Evolutionary conservation across 2,113 vertebrate genomes (phyloP).

Genomic region (Lepisosteus osseus): DNA sequence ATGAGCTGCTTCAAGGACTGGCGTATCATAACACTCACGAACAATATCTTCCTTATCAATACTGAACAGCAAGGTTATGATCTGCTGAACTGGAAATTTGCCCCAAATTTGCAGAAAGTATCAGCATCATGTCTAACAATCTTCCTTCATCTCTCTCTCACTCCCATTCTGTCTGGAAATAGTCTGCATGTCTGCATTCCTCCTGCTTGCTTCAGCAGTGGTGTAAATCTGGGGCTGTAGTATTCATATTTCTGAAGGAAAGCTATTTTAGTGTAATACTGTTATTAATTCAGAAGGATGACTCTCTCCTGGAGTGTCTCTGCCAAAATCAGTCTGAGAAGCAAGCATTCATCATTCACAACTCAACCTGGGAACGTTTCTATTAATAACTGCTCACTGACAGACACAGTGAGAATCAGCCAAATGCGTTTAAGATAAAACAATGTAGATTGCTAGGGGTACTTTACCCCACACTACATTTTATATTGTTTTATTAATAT

Average conservation of each 20-base stretch:
- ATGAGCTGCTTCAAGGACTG: too few relatives aligned
- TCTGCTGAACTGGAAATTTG: too few relatives aligned
- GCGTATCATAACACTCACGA: too few relatives aligned
- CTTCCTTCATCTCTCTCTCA: too few relatives aligned
- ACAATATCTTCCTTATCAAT: too few relatives aligned
- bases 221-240: not conserved
- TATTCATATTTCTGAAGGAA: slow-evolving; percentile 1
- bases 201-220: not conserved
- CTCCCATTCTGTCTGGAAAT: too few relatives aligned
- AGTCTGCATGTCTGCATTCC: too few relatives aligned
- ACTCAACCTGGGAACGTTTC: not conserved
- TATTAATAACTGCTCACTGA: not conserved
- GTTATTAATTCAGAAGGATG: not conserved
- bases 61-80: too few relatives aligned
- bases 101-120: too few relatives aligned
- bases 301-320: not conserved
- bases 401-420: not conserved
- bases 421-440: not conserved
- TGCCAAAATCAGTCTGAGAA: not conserved
- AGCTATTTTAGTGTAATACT: not conserved
- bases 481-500: not conserved
- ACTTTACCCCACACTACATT: too few relatives aligned
- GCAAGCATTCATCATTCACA: not conserved
- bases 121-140: too few relatives aligned
- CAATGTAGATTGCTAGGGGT: not conserved